phyloP scores from a whole-genome alignment of 2,797 vertebrate species.

The Arctocebus calabarensis region DNA sequence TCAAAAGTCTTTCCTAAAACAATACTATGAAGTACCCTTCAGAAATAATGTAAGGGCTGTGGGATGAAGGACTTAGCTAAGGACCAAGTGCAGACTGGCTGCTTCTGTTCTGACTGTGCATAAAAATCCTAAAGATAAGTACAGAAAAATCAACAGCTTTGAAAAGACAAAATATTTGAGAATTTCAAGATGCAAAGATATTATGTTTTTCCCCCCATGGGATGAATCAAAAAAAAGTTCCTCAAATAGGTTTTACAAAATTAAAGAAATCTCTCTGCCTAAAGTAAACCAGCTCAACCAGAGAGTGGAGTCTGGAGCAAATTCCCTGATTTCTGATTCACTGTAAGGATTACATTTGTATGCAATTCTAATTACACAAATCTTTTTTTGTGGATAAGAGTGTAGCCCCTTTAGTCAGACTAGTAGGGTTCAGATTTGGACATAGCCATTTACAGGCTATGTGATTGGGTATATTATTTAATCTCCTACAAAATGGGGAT shows the following conservation, averaged over 20 bases:
- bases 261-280: conserved; percentile 51
- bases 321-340: conserved; percentile 6
- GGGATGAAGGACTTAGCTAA: not conserved
- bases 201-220: not conserved
- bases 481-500: not conserved
- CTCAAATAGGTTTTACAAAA: conserved; percentile 54
- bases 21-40: not conserved
- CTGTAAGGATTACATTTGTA: not conserved
- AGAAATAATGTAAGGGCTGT: not conserved
- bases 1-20: not conserved
- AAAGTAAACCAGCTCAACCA: conserved; percentile 45
- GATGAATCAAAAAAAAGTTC: conserved; percentile 60
- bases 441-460: not conserved
- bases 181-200: conserved; percentile 37
- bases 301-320: not conserved
- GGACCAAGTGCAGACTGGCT: not conserved
- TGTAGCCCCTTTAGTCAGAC: not conserved
- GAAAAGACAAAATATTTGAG: conserved; percentile 37
- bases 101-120: not conserved
- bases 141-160: conserved; percentile 19
- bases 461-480: not conserved
- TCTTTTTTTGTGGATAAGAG: not conserved
- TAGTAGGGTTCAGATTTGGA: not conserved
- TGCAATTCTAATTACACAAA: not conserved
- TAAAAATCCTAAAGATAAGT: not conserved